Base-by-base conservation (phyloP, 2,888 invertebrate species). In the Chrysomela aeneicollis region DNA sequence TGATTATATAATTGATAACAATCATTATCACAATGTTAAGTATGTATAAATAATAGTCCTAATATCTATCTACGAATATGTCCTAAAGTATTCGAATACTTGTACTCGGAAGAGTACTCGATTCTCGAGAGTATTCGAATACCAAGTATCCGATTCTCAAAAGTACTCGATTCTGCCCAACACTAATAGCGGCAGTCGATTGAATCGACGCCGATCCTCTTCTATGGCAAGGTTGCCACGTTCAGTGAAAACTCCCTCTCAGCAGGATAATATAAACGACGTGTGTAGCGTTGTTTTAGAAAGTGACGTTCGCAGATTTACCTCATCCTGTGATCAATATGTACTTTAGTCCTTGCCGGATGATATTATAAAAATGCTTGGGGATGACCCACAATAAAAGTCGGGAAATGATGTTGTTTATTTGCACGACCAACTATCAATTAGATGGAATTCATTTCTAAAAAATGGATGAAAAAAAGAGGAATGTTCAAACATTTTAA, bases 391-490 rank as follows among this genome's bases (percentile, higher is more conserved):
- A 26, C 53, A 64, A 47, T 59, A 52, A 15, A 15, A 32, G 6
- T 17, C 5, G 10, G 46, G 10, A 5, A 55, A 54, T 17, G 37
- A 22, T 22, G 6, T 32, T 19, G 18, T 26, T 19, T n/a, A n/a
- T n/a, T n/a, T 63, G 18, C 63, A 63, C 18, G 59, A 63, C 15
- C 59, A 26, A n/a, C 22, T 63, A 5, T 59, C 53, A 5, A 17
- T 32, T 6, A 51, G 63, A 42, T 60, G 63, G 63, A 18, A 30
- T 18, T 18, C 30, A 4, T 32, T 60, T n/a, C 10, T 64, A 3
- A 18, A 19, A 15, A 64, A 55, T 19, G 64, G 64, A 1, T 10
- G 53, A 9, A 64, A 64, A 37, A 64, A 61, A 61, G 61, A 55
- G 9, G 61, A 61, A 19, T 49, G 26, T 42, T 17, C 37, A 42